phyloP scores from a whole-genome alignment of 1,140 invertebrate genomes.

The Rhyzopertha dominica region DNA sequence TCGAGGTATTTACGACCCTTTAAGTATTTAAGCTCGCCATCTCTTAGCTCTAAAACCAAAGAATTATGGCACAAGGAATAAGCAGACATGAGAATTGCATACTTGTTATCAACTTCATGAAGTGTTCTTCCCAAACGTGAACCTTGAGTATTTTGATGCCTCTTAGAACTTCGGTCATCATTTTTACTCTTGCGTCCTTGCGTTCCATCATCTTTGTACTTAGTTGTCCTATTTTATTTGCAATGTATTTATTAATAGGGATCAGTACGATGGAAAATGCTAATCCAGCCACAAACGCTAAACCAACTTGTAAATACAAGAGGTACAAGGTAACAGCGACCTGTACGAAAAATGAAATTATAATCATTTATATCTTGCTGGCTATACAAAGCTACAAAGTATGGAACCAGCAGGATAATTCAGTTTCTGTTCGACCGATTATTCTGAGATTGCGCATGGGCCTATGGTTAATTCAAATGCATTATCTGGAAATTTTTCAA shows the following conservation, averaged over 20 bases:
- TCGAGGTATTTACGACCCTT: slow-evolving; percentile 92
- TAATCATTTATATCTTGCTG: too few species aligned
- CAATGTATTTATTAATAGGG: slow-evolving; percentile 89
- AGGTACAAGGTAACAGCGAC: slow-evolving; percentile 75
- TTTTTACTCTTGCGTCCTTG: slow-evolving; percentile 86
- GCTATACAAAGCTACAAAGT: too few species aligned
- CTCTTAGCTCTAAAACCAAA: slow-evolving; percentile 53
- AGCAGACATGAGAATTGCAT: slow-evolving; percentile 23
- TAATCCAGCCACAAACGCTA: slow-evolving; percentile 87
- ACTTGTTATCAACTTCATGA: slow-evolving; percentile 54
- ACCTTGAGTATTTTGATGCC: slow-evolving; percentile 89
- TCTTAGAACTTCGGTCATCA: slow-evolving; percentile 82
- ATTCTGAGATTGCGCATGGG: slow-evolving; percentile 15
- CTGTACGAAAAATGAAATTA: slow-evolving; percentile 51
- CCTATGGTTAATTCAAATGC: too few species aligned
- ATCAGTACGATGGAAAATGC: slow-evolving; percentile 83
- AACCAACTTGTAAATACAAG: slow-evolving; percentile 81
- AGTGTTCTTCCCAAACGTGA: slow-evolving; percentile 90
- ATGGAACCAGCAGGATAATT: too few species aligned
- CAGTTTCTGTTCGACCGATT: slow-evolving; percentile 9
- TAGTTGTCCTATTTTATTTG: slow-evolving; percentile 81
- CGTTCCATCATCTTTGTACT: slow-evolving; percentile 85
- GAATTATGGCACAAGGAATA: slow-evolving; percentile 2
- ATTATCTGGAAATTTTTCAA: too few species aligned
- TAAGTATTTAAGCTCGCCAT: slow-evolving; percentile 70